These are phyloP conservation scores for Hippopotamyrus pictus DNA, from an alignment of 2,797 vertebrate genomes.

Conservation along the genomic window DNA sequence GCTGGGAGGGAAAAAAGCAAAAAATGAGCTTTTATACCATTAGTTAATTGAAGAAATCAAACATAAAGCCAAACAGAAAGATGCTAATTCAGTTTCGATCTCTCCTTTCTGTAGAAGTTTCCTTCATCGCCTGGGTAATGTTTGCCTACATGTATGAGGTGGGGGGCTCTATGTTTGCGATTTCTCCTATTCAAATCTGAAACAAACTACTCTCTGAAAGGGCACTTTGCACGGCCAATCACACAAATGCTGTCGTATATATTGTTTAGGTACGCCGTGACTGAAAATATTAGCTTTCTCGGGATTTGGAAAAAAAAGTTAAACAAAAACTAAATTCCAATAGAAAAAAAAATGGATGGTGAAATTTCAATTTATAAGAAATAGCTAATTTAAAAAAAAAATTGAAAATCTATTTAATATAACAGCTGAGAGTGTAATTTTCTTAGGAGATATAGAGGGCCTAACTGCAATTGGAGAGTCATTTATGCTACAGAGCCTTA, in stretches of 20 bases:
- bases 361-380: not conserved
- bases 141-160: not conserved
- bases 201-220: not conserved
- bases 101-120: not conserved
- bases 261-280: not conserved
- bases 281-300: not conserved
- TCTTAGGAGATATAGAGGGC: not conserved
- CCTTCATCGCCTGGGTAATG: not conserved
- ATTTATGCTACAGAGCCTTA: not conserved
- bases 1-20: not conserved
- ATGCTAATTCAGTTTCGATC: not conserved
- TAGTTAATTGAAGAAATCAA: not conserved
- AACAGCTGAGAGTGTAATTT: not conserved
- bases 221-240: not conserved
- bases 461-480: not conserved
- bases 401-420: not conserved
- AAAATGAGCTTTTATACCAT: not conserved
- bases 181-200: not conserved
- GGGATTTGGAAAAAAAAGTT: not conserved
- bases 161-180: not conserved
- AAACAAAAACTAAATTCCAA: not conserved
- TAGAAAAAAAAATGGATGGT: not conserved
- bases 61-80: not conserved
- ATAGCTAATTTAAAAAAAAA: not conserved
- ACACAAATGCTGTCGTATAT: not conserved